Base-by-base conservation (phyloP, 2,113 vertebrate species). In the Xiphorhynchus elegans region DNA sequence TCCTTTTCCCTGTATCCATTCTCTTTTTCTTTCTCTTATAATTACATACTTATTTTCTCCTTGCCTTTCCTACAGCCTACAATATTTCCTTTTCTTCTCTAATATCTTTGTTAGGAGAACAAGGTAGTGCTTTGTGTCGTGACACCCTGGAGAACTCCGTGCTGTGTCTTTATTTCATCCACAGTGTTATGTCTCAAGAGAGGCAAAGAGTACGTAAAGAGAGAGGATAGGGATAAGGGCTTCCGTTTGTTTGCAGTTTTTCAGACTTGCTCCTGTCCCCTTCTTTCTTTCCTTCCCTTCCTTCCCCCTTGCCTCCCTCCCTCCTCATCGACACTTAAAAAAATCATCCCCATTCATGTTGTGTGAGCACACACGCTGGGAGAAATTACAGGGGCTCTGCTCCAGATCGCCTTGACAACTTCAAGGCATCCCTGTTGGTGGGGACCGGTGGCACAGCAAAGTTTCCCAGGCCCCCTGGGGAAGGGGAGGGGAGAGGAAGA, bases 381-480 rank as follows among this genome's bases (percentile, higher is more conserved):
- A 86, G 59, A 84, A 93, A 98, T 97, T 97, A 93, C 93, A 83
- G 77, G 84, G 85, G 49, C 96, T 89, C 85, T 37, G 92, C 95
- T 97, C 82, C 66, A 83, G 75, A 96, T 98, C 97, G 81, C 97
- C 97, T 31, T 97, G 97, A 97, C 96, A 77, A 92, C 91, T 24
- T 52, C 69, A 76, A 95, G 95, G 97, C 97, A 97, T 97, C 98
- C 97, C 97, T 97, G 95, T 97, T 90, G 42, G 40, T 88, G 83
- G 64, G 92, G 84, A 72, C 89, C 64, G 58, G 95, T 95, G 95
- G 96, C 95, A 96, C 97, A 88, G 98, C 93, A 73, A 17, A 96
- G 96, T 98, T 98, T 98, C 98, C 98, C 98, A 98, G 97, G 97
- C 92, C 91, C 90, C 94, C 93, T 94, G 97, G 91, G 96, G 95